Evolutionary conservation across 1,140 invertebrate genomes (phyloP), one percentile per base, ranked within the genome.

Genomic region (Sitobion miscanthi): DNA sequence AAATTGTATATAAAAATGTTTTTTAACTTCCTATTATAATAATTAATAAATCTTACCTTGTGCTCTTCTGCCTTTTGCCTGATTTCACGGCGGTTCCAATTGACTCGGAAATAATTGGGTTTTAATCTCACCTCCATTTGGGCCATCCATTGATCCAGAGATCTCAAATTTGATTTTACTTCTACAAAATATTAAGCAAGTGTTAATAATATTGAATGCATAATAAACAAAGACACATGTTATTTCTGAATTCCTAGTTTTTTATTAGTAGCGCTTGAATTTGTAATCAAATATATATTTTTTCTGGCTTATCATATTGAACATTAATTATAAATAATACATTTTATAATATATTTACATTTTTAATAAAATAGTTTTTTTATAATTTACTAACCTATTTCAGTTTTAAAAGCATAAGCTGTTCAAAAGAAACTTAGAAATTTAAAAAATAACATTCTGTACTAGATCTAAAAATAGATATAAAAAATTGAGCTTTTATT

Each of bases 21-120:
- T 7, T 25, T 30, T 42, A 45, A 21, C 45, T 49, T 45, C n/a
- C 47, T 87, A 86, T 87, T 2, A 54, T 38, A 88, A 35, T 9
- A 52, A 25, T 49, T 8, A 52, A 38, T 49, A 23, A 49, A 83
- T 45, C 47, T 93, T 93, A 93, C 91, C 49, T 93, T 93, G 82
- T 93, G 91, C 30, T 93, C 91, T 86, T 93, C 82, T 86, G 82
- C 30, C 57, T 93, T 93, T 57, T 93, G 91, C 25, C 82, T 93
- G 2, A 93, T 93, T 86, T 93, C 91, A 30, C 82, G 49, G 1
- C 91, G 91, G 21, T 93, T 93, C 91, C 91, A 93, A 93, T 93
- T 57, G 35, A 93, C 82, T 11, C 91, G 91, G 30, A 93, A 93
- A 86, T 93, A 93, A 52, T 86, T 93, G 5, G 91, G 91, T 93